Base-by-base conservation (phyloP, 2,888 invertebrate genomes). In the Achlya flavicornis region DNA sequence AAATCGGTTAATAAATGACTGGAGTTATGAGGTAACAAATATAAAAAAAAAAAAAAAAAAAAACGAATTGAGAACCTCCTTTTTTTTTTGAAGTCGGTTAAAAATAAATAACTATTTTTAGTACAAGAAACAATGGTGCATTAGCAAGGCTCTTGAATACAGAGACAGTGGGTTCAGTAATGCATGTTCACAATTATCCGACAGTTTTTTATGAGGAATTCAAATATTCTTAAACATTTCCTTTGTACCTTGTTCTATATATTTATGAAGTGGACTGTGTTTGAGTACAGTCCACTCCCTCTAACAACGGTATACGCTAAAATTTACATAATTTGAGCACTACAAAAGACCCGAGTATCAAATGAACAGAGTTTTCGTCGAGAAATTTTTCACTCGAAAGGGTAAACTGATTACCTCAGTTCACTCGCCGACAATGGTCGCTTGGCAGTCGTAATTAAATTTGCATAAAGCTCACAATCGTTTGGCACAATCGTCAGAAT, bases 401-500 rank as follows among this genome's bases (percentile, higher is more conserved):
- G 74, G 72, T 84, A 85, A 88, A 83, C 80, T 83, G 85, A 87
- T 89, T 88, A 86, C 79, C 77, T 77, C 78, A 73, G 79, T 78
- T 80, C 81, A 76, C 75, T 79, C 72, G 68, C 73, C 70, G 79
- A 85, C 84, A 86, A 85, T 84, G 74, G 80, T 77, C 73, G 68
- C 68, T 72, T 70, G 76, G 75, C 77, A 75, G 75, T 79, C 82
- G 79, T 86, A 86, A 87, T 81, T 81, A 79, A 79, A 81, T 83
- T 80, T 72, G 74, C 79, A 83, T 83, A 89, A 81, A 84, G 88
- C 75, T 82, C 73, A 87, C 79, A 87, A 84, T 87, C 75, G 85
- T 70, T 79, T 80, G 78, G 74, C 78, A 69, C 66, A 72, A 71
- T 79, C 69, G 75, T 72, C 69, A 68, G 68, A 71, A 73, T 73